Base-by-base conservation (phyloP, 2,797 vertebrate species). In the Myiotriccus ornatus region DNA sequence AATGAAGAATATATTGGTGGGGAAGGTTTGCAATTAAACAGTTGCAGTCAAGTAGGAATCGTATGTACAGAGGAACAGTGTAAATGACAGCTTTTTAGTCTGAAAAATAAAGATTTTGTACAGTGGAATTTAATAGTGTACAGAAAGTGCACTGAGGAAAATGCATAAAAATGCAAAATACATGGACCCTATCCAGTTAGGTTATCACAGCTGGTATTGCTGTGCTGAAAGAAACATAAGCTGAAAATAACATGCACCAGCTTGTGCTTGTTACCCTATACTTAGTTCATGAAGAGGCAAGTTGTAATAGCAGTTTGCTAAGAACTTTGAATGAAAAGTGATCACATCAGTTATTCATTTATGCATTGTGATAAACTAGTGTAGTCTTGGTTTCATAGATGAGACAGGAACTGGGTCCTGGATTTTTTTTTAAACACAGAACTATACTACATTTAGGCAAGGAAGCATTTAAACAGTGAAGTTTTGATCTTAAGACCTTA, bases 201-300 rank as follows among this genome's bases (percentile, higher is more conserved):
- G 52, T 55, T 35, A 11, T 52, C 21, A 15, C 10, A 52, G 55
- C 44, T 35, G 22, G 12, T 68, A 17, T 25, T 74, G 23, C 50
- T 87, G 19, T 6, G 5, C 39, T 24, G 27, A 35, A 32, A 27
- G 28, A 41, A 37, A 20, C 4, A 4, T 25, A 30, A 71, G 24
- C 13, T 71, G 37, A 28, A 75, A 18, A 46, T 73, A n/a, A 57
- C 39, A 41, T 41, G 39, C 39, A 68, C 5, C 23, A n/a, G 35
- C 12, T 57, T 50, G 25, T 63, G 27, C 3, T 5, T 0, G 0
- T 52, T 84, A 53, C 19, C 9, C 30, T 85, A 10, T 7, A 21
- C 7, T 21, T 30, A 28, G 1, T 56, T 68, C 32, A 24, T 30
- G 24, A 56, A 87, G 9, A 60, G 20, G 22, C 28, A 53, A 17